Percentiles rank a stretch among this genome's conserved stretches.
phyloP scores from a whole-genome alignment of 2,113 vertebrate species.

The Chinchilla lanigera region DNA sequence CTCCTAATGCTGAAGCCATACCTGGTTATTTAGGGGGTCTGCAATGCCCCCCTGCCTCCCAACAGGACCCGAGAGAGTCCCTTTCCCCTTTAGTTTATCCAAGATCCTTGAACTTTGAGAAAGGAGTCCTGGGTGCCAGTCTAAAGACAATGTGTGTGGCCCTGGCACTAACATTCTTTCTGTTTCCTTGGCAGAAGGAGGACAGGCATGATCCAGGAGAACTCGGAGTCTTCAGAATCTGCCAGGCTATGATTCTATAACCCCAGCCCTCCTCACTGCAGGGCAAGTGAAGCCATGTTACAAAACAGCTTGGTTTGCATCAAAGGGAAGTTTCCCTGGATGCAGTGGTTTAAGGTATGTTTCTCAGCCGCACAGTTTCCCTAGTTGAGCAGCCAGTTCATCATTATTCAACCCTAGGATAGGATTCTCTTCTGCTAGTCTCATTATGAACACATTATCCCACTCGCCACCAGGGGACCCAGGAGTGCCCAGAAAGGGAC shows the following conservation, averaged over 20 bases:
- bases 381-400: neutral
- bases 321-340: neutral
- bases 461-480: neutral
- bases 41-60: neutral
- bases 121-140: neutral
- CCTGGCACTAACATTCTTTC: neutral
- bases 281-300: neutral
- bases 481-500: conserved; percentile 59
- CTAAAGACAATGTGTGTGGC: neutral
- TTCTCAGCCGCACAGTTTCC: neutral
- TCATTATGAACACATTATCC: conserved; percentile 18
- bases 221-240: neutral
- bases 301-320: conserved; percentile 20
- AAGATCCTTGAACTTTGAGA: neutral
- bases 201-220: neutral
- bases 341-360: neutral
- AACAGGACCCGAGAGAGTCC: neutral
- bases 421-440: neutral
- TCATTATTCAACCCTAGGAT: neutral
- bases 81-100: neutral
- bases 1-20: neutral
- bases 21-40: neutral
- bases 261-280: neutral
- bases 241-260: neutral
- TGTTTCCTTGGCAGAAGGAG: conserved; percentile 14